Evolutionary conservation across 2,113 vertebrate species (phyloP).

Genomic region (Numida meleagris): DNA sequence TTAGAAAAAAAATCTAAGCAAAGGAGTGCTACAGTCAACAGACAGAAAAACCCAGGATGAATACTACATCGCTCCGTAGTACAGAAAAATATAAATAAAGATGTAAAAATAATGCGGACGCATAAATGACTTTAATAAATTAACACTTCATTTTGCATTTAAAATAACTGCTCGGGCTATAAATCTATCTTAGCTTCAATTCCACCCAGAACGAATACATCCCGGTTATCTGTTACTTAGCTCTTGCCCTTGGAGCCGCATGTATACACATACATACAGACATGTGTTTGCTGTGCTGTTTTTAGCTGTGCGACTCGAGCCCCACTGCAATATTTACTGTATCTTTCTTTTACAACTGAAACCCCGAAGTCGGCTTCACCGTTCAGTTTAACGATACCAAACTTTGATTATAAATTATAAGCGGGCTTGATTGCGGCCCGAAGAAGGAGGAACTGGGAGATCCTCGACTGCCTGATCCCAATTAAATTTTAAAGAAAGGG

Average conservation of each 20-base stretch:
- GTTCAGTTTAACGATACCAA: conserved; percentile 72
- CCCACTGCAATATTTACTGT: conserved; percentile 46
- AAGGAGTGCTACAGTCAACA: conserved; percentile 60
- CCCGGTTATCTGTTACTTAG: conserved; percentile 31
- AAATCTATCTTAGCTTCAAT: background rate
- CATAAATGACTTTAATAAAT: conserved; percentile 62
- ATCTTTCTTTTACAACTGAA: conserved; percentile 69
- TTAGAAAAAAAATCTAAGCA: conserved; percentile 76
- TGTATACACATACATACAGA: background rate
- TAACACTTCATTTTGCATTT: conserved; percentile 67
- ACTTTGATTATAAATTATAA: conserved; percentile 78
- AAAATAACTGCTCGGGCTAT: conserved; percentile 16
- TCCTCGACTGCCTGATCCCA: conserved; percentile 48
- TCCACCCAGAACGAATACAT: background rate
- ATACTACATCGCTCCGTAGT: conserved; percentile 7
- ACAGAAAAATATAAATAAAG: conserved; percentile 57
- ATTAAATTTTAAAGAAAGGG: conserved; percentile 76
- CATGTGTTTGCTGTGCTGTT: background rate
- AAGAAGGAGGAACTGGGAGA: conserved; percentile 24
- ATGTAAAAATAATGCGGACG: conserved; percentile 53
- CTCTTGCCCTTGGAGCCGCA: conserved; percentile 23
- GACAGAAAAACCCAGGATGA: conserved; percentile 53
- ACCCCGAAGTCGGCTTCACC: conserved; percentile 67
- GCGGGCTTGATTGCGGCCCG: conserved; percentile 42
- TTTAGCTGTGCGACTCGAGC: background rate